Conservation (phyloP, 2,888 invertebrate species). For the Chymomyza caudatula region DNA sequence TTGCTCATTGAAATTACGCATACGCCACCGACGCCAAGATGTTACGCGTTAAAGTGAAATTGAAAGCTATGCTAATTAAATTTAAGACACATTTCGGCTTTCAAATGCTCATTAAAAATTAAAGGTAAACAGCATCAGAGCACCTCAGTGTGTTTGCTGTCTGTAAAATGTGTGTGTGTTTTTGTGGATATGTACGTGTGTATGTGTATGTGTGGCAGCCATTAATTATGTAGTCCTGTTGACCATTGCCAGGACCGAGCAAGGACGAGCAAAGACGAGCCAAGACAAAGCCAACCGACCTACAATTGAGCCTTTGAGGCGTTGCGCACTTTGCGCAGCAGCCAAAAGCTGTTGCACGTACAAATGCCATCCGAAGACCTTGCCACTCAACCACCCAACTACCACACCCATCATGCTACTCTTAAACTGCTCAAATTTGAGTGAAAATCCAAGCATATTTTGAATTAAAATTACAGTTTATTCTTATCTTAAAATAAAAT, state of each 20-base stretch:
- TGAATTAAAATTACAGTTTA: slow-evolving; percentile 25
- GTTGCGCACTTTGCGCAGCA: slow-evolving; percentile 34
- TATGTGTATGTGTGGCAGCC: background rate
- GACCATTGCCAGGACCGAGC: background rate
- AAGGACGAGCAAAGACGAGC: background rate
- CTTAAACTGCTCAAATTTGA: slow-evolving; percentile 21
- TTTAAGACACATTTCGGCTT: slow-evolving; percentile 16
- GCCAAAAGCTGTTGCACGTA: slow-evolving; percentile 59
- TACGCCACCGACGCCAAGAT: slow-evolving; percentile 16
- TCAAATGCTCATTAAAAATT: slow-evolving; percentile 28
- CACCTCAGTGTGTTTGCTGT: background rate
- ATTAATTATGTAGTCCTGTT: background rate
- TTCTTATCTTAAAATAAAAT: background rate
- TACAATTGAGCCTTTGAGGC: slow-evolving; percentile 8
- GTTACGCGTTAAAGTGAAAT: background rate
- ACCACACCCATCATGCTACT: background rate
- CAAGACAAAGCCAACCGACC: background rate
- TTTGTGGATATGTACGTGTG: background rate
- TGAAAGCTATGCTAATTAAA: slow-evolving; percentile 12
- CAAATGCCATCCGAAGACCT: background rate
- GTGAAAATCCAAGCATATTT: slow-evolving; percentile 10
- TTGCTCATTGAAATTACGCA: slow-evolving; percentile 23
- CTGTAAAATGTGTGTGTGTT: background rate
- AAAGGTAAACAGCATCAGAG: slow-evolving; percentile 27
- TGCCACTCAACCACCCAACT: background rate